These are phyloP conservation scores for Tenthredo notha DNA, from an alignment of 2,888 invertebrate genomes.

Conservation along the genomic window DNA sequence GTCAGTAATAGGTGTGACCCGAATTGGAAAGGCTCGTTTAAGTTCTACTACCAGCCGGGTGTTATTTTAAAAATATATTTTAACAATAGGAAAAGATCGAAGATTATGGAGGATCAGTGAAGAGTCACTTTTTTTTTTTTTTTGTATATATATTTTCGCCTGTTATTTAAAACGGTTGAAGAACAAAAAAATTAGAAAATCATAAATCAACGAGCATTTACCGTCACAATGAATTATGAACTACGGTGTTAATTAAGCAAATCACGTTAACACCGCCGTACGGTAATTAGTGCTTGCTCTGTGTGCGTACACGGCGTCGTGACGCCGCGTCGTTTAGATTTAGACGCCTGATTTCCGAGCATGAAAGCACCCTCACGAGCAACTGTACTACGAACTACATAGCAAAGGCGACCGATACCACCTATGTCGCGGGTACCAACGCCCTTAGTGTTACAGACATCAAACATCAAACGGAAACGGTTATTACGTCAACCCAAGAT, in stretches of 20 bases:
- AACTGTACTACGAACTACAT: conserved; percentile 14
- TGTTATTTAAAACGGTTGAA: not conserved
- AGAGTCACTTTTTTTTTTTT: not conserved
- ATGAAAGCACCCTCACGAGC: conserved; percentile 66
- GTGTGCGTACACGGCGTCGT: conserved; percentile 62
- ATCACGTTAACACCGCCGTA: conserved; percentile 56
- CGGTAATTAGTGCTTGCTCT: conserved; percentile 72
- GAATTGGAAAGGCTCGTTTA: not conserved
- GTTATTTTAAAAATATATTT: not conserved
- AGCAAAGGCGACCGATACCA: conserved; percentile 43
- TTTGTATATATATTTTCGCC: not conserved
- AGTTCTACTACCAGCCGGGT: not conserved
- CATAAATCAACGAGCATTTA: conserved; percentile 47
- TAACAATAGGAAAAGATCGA: not conserved
- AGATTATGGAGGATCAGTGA: not conserved
- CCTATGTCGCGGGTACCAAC: conserved; percentile 24
- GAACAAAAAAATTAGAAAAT: conserved; percentile 36
- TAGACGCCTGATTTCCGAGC: conserved; percentile 73
- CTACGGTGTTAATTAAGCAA: conserved; percentile 63
- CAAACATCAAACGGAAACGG: conserved; percentile 40
- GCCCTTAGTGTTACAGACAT: conserved; percentile 9
- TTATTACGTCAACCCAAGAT: conserved; percentile 5
- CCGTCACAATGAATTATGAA: conserved; percentile 61
- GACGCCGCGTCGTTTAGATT: conserved; percentile 73
- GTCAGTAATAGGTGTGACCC: not conserved